Evolutionary conservation across 2,113 vertebrate species (phyloP), one percentile per base, ranked within the genome.

Genomic region (Tetrao urogallus): DNA sequence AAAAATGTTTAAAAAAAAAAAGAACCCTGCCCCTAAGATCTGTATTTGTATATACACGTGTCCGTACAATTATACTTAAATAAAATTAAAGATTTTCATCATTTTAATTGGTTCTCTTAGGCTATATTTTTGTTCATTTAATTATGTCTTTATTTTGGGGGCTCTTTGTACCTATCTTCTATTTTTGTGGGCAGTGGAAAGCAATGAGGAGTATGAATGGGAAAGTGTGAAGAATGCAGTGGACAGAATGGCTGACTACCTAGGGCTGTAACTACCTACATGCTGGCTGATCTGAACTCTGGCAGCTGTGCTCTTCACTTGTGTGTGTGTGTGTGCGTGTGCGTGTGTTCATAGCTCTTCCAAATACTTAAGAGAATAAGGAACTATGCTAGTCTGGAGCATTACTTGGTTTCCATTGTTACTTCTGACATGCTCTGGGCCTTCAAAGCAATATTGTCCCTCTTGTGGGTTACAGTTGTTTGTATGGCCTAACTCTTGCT

Each of bases 21-120:
- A 97, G 98, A 98, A 28, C 82, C 42, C 84, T 95, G 87, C 97
- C 97, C 96, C 97, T 98, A 98, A 97, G 88, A 97, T 98, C 99
- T 99, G 99, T 99, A 98, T 99, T 99, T 99, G 99, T 99, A 99
- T 99, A 99, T 99, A 99, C 99, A 99, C 98, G 96, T 99, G 99
- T 99, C 99, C 98, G 98, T 99, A 98, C 98, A 98, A 98, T 97
- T 99, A 99, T 99, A 98, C 98, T 98, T 98, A 99, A 99, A 99
- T 99, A 99, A 98, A 98, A 97, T 96, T 93, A 96, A 98, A 98
- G 94, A 94, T 98, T 98, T 98, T 98, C 97, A 97, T 98, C 97
- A 96, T 98, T 98, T 98, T 98, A 98, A 97, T 98, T 96, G 92
- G 74, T 96, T 96, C 82, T 96, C 89, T 96, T 94, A 97, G 95